Percentiles rank a stretch among this genome's conserved stretches.
These are phyloP conservation scores for Anoura caudifer DNA, from an alignment of 2,113 vertebrate species.

Conservation along the genomic window DNA sequence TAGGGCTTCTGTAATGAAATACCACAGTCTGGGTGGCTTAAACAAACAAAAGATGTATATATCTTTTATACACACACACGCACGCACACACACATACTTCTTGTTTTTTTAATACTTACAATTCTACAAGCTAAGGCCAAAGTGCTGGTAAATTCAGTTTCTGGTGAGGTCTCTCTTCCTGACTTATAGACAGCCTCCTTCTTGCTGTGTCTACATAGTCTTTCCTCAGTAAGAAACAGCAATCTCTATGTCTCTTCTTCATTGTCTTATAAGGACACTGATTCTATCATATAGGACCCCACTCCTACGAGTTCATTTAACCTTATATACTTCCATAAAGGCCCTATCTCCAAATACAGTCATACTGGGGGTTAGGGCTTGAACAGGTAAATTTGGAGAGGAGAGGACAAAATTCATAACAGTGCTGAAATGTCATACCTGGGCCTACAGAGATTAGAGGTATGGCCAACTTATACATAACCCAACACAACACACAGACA, in stretches of 20 bases:
- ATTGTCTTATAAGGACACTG: neutral
- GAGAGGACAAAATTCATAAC: neutral
- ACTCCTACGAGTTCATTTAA: neutral
- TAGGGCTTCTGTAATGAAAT: neutral
- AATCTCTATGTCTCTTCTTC: neutral
- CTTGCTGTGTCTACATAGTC: neutral
- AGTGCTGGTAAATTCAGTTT: neutral
- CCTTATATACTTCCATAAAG: neutral
- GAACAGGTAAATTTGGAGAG: neutral
- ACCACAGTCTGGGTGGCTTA: neutral
- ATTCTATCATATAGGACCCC: neutral
- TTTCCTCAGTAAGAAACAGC: neutral
- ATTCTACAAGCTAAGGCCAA: neutral
- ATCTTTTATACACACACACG: no score
- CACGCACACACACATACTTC: no score
- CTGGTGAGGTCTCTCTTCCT: neutral
- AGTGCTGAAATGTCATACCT: neutral
- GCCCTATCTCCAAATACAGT: neutral
- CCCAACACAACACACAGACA: neutral
- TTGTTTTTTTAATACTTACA: neutral
- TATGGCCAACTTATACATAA: neutral
- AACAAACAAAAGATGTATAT: neutral
- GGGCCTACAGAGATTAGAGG: neutral
- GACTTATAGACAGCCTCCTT: neutral
- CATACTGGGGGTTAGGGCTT: neutral